Evolutionary conservation across 2,888 invertebrate species (phyloP), one percentile per base, ranked within the genome.

Genomic region (Bombylius major): DNA sequence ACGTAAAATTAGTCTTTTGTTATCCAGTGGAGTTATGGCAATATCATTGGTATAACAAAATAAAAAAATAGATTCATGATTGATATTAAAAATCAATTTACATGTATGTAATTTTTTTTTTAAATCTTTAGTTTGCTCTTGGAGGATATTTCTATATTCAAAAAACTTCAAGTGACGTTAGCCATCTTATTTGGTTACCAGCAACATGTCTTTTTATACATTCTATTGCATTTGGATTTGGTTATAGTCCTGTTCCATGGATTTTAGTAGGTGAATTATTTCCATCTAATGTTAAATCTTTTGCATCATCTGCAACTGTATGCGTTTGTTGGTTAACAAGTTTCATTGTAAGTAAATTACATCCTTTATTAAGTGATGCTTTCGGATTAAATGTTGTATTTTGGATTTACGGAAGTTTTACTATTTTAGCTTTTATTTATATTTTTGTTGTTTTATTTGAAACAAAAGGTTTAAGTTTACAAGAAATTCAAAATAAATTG

Each of bases 201-300:
- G 4, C 14, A 14, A 31, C 14, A 14, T 47, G 47, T 23, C 47
- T 47, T 1, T 2, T 23, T 4, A 23, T 11, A 9, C 14, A 23
- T 47, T 7, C 14, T 12, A 23, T 47, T 5, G 14, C 23, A 23
- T 50, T n/a, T 50, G 23, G 11, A 5, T 1, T 47, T 48, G 56
- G 56, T 14, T 52, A 50, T 34, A 52, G 56, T 11, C 34, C 52
- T 1, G 1, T 56, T 12, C 56, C 56, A 8, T 52, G 44, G 47
- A 31, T 31, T 9, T 6, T 52, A 3, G n/a, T 52, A 9, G 49
- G 56, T 12, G 56, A 56, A 56, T 47, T 52, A 39, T 47, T 47
- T 47, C 23, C 47, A 47, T 7, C 47, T 5, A 47, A 47, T 47
- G 14, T 47, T 4, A 47, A 49, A 13, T 23, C 51, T 13, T 36